These are phyloP conservation scores for Chrysochloris asiatica DNA, from an alignment of 2,113 vertebrate species.

Conservation along the genomic window DNA sequence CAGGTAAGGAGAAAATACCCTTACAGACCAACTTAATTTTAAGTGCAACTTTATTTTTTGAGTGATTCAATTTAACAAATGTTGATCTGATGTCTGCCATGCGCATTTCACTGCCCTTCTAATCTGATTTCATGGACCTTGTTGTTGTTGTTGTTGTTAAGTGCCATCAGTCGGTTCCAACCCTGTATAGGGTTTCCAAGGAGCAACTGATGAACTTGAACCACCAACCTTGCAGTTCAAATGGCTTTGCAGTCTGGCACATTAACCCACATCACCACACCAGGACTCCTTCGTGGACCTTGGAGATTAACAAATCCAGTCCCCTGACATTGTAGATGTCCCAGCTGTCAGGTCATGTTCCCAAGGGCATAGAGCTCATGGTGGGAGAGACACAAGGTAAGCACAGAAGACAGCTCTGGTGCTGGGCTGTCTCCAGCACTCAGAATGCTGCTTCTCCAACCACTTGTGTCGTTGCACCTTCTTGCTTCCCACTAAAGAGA, in stretches of 20 bases:
- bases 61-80: background rate
- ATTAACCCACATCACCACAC: no score
- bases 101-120: background rate
- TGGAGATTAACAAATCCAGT: background rate
- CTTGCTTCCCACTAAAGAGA: background rate
- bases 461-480: background rate
- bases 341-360: background rate
- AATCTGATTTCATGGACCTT: background rate
- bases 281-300: background rate
- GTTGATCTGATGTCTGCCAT: background rate
- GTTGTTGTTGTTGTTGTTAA: no score
- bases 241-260: no score
- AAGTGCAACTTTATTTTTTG: background rate
- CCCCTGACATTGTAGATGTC: background rate
- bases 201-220: no score
- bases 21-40: background rate
- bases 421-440: background rate
- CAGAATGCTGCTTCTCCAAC: background rate
- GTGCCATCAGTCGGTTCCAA: no score
- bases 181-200: no score
- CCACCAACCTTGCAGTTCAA: no score
- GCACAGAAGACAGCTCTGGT: background rate
- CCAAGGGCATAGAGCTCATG: background rate
- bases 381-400: background rate
- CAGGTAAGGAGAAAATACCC: constrained; percentile 86